Conservation (phyloP, 2,113 vertebrate genomes). For the Nicator chloris region DNA sequence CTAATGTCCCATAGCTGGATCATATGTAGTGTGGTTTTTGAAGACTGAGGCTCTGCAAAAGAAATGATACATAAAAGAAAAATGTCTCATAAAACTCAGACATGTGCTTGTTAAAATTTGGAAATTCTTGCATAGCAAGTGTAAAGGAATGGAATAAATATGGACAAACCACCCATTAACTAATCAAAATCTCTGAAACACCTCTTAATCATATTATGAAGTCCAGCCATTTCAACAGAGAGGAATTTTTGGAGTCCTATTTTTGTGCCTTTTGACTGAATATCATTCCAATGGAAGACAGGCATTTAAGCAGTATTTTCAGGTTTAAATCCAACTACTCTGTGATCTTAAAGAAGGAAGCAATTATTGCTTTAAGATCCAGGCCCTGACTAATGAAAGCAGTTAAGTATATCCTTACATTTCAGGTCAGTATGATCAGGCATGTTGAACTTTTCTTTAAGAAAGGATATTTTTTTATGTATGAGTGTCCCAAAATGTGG, state of each 20-base stretch:
- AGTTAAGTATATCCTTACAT: not conserved
- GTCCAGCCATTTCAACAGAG: not conserved
- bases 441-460: not conserved
- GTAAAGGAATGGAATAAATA: not conserved
- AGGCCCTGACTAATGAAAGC: not conserved
- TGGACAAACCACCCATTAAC: not conserved
- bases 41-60: not conserved
- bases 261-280: not conserved
- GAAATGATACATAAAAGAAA: not conserved
- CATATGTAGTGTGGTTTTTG: not conserved
- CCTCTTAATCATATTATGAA: not conserved
- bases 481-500: not conserved
- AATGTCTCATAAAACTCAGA: not conserved
- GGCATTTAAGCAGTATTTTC: not conserved
- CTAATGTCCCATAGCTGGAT: not conserved
- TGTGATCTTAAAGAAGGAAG: not conserved
- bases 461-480: not conserved
- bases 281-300: not conserved
- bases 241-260: not conserved
- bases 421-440: not conserved
- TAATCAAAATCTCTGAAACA: not conserved
- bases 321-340: not conserved
- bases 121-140: not conserved
- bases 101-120: not conserved
- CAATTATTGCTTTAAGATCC: not conserved